Base-by-base conservation (phyloP, 1,140 invertebrate species). In the Bombus cullumanus region DNA sequence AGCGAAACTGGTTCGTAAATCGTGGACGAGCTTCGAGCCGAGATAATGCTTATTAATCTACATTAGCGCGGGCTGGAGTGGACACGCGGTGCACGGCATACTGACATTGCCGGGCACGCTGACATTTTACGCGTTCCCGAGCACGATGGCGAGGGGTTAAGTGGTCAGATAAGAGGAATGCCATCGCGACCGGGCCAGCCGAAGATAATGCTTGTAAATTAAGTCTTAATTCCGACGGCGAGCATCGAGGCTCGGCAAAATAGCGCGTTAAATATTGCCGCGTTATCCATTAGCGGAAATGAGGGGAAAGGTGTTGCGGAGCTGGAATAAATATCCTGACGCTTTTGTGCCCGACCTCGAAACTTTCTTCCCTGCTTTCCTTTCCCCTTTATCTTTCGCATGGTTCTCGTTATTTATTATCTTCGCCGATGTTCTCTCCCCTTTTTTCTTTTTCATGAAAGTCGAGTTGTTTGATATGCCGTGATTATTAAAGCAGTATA, bases 1-100 rank as follows among this genome's bases (percentile, higher is more conserved):
- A 80, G 76, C 69, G 84, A 53, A 89, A 83, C 84, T 76, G 71
- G 78, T 64, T 66, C 41, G 71, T 53, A 43, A 68, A 74, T 68
- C 81, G 71, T 41, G 80, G 57, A 75, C 69, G 34, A 69, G 73
- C 77, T 59, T 87, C 78, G 75, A 31, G 53, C 74, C 78, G 88
- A 76, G 81, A 85, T 85, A 80, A 85, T 73, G 72, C 73, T 85
- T 87, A 91, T 89, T 92, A 92, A 86, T 81, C 74, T 71, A 90
- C 89, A 90, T 89, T 83, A 81, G 53, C 76, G 88, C 80, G 80
- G 47, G 3, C 88, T 81, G 59, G 89, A 28, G 83, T 37, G 83
- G 76, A 85, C 90, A 81, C 88, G 90, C 83, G 85, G 88, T 90
- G 88, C 86, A 90, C 47, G 73, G 12, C 76, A 28, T 13, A 69